Evolutionary conservation across 2,888 invertebrate genomes (phyloP).

Genomic region (Cotesia congregata): DNA sequence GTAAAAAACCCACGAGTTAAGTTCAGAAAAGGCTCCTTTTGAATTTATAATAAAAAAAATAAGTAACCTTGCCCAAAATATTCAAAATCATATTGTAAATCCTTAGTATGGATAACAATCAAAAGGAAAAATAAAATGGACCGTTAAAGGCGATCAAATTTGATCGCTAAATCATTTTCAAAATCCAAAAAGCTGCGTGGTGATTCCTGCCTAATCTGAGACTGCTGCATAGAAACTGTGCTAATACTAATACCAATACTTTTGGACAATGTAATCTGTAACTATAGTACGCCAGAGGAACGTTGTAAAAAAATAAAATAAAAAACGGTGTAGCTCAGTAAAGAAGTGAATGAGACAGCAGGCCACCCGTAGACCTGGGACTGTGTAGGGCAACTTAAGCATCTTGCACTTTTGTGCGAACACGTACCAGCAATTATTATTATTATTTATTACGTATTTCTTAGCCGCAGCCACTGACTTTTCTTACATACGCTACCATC

Average conservation of each 20-base stretch:
- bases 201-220: not conserved
- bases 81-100: not conserved
- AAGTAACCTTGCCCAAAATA: not conserved
- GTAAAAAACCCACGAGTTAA: not conserved
- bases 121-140: constrained; percentile 3
- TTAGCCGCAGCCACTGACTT: constrained; percentile 54
- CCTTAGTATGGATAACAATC: constrained; percentile 2
- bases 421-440: constrained; percentile 68
- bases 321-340: not conserved
- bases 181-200: not conserved
- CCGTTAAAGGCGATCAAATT: not conserved
- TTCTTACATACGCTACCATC: constrained; percentile 44
- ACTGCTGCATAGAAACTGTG: too few relatives aligned
- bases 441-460: constrained; percentile 66
- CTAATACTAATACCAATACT: not conserved
- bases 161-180: constrained; percentile 16
- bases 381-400: constrained; percentile 57
- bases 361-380: constrained; percentile 35
- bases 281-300: not conserved
- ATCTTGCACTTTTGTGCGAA: constrained; percentile 62
- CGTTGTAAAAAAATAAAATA: not conserved
- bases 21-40: not conserved
- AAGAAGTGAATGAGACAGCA: not conserved
- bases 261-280: not conserved
- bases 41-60: not conserved